Conservation (phyloP, 2,797 vertebrate genomes). For the Loris lydekkerianus region DNA sequence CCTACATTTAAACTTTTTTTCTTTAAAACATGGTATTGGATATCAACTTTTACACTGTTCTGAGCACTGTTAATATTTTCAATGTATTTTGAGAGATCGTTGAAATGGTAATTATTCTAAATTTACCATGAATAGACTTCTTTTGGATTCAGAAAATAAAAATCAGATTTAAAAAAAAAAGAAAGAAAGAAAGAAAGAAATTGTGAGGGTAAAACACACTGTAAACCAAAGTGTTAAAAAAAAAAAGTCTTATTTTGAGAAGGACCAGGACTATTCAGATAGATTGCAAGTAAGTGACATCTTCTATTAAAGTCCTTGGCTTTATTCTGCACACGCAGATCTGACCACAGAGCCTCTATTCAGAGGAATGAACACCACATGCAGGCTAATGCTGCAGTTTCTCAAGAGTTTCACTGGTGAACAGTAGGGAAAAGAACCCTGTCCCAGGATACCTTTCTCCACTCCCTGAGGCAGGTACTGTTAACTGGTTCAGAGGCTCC, state of each 20-base stretch:
- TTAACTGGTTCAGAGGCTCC: neutral
- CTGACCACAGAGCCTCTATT: neutral
- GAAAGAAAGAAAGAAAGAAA: no score
- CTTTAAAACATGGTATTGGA: constrained; percentile 79
- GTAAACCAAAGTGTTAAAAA: neutral
- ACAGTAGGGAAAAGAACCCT: no score
- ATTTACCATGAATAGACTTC: neutral
- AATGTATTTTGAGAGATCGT: no score
- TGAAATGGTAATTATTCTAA: no score
- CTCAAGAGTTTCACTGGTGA: neutral
- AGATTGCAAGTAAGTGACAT: neutral
- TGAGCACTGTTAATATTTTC: constrained; percentile 61
- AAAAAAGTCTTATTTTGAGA: constrained; percentile 47
- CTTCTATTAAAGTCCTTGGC: neutral
- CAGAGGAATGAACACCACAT: neutral
- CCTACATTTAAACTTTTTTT: no score
- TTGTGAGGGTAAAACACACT: neutral
- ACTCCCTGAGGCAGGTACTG: neutral
- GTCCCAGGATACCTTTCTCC: neutral
- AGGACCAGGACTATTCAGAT: neutral
- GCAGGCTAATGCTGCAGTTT: neutral
- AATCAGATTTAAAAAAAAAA: no score
- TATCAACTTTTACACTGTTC: constrained; percentile 85
- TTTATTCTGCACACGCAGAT: neutral
- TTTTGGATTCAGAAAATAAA: no score